Evolutionary conservation across 2,797 vertebrate genomes (phyloP).

Genomic region (Pteropus rufus): DNA sequence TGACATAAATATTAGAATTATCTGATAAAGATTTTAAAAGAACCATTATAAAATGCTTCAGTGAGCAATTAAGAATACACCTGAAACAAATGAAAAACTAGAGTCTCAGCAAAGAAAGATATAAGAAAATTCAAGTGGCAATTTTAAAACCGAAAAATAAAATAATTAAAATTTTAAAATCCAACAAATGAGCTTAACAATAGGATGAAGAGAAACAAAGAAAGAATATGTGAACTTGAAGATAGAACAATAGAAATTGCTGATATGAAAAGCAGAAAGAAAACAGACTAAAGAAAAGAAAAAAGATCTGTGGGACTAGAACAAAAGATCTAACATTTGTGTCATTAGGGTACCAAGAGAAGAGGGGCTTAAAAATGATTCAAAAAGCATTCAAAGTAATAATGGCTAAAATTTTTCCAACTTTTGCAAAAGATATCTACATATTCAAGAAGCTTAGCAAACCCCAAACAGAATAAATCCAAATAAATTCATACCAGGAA

Average conservation of each 20-base stretch:
- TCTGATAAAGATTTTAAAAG: neutral
- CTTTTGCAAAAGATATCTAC: neutral
- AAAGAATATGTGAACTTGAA: neutral
- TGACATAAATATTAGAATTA: neutral
- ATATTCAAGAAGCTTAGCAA: neutral
- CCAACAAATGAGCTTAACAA: neutral
- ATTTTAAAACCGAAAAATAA: neutral
- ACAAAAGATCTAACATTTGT: neutral
- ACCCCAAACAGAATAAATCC: neutral
- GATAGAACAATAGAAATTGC: neutral
- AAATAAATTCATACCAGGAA: neutral
- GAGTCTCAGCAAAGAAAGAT: neutral
- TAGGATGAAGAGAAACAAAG: neutral
- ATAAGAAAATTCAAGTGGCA: neutral
- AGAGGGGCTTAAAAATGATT: neutral
- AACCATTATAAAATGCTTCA: neutral
- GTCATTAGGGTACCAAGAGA: neutral
- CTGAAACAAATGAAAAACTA: neutral
- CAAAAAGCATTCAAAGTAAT: neutral
- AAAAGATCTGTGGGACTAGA: neutral
- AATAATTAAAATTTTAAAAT: neutral
- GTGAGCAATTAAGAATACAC: neutral
- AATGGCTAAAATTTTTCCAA: neutral
- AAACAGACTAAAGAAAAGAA: neutral
- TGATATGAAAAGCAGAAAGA: neutral